Base-by-base conservation (phyloP, 2,113 vertebrate genomes). In the Corydoras sp. region DNA sequence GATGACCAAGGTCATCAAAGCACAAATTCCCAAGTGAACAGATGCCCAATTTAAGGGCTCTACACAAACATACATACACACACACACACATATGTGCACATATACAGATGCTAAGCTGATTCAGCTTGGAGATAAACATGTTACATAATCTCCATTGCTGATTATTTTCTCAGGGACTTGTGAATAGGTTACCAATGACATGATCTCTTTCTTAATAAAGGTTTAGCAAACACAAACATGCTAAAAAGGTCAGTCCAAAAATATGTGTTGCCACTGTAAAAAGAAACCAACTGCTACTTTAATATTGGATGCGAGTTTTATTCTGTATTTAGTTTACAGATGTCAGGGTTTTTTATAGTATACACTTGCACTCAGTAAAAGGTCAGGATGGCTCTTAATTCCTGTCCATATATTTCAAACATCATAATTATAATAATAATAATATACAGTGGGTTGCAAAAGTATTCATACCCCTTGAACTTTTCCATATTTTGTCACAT, bases 181-280 rank as follows among this genome's bases (percentile, higher is more conserved):
- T 76, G 80, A 83, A 85, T 79, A 50, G 58, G 65, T 58, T 59
- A 75, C 70, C 73, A 69, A 83, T 80, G 35, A 65, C 15, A 78
- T 70, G 73, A 79, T 68, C 64, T 54, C 65, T 60, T 80, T 53
- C 9, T 65, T 63, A 69, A 74, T 70, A 66, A 68, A 69, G 61
- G 55, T 54, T 72, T 63, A 69, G 71, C 65, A 79, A 81, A 83
- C 65, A 75, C 10, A 68, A 31, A 31, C 64, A 53, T 72, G 77
- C 76, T 73, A 75, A 78, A 81, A 80, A 86, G 81, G 80, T 64
- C 72, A 72, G 67, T 74, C 54, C 62, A 83, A 83, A 82, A 83
- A 78, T 84, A 80, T 82, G 81, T 72, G 9, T 11, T 71, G 80
- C 67, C 76, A 72, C 73, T 62, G 71, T 63, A 67, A 62, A 65